Evolutionary conservation across 2,797 vertebrate species (phyloP).

Genomic region (Cryptoblepharus egeriae): DNA sequence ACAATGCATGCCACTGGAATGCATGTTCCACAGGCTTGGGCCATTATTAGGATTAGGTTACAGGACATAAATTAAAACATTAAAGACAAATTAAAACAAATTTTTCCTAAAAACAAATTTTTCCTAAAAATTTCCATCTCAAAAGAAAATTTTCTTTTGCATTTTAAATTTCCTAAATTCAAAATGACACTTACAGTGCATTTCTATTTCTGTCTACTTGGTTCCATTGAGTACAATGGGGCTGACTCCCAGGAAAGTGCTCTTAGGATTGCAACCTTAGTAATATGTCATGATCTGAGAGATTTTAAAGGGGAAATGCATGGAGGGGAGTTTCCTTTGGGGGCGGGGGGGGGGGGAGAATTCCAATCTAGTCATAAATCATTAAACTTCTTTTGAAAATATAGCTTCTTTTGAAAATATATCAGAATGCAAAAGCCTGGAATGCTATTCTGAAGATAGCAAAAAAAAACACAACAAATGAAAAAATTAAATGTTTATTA

Average conservation of each 20-base stretch:
- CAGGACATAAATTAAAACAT: neutral
- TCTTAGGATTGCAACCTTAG: too few relatives aligned
- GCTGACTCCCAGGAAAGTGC: too few relatives aligned
- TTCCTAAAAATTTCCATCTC: neutral
- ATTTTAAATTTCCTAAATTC: neutral
- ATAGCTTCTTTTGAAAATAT: constrained; percentile 7
- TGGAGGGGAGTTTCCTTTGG: neutral
- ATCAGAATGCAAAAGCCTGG: neutral
- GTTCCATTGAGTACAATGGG: too few relatives aligned
- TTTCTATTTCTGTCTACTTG: too few relatives aligned
- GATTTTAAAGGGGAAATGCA: neutral
- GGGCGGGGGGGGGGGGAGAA: neutral
- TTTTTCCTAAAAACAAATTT: neutral
- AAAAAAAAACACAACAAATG: neutral
- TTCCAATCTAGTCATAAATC: neutral
- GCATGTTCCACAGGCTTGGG: too few relatives aligned
- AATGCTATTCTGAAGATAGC: constrained; percentile 10
- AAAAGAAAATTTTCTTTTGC: neutral
- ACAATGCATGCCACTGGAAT: too few relatives aligned
- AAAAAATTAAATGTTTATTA: constrained; percentile 8
- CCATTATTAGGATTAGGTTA: too few relatives aligned
- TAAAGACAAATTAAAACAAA: neutral
- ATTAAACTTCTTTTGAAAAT: too few relatives aligned
- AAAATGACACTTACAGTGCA: neutral
- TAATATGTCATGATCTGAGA: neutral